Evolutionary conservation across 1,140 invertebrate genomes (phyloP).

Genomic region (Cherax quadricarinatus): DNA sequence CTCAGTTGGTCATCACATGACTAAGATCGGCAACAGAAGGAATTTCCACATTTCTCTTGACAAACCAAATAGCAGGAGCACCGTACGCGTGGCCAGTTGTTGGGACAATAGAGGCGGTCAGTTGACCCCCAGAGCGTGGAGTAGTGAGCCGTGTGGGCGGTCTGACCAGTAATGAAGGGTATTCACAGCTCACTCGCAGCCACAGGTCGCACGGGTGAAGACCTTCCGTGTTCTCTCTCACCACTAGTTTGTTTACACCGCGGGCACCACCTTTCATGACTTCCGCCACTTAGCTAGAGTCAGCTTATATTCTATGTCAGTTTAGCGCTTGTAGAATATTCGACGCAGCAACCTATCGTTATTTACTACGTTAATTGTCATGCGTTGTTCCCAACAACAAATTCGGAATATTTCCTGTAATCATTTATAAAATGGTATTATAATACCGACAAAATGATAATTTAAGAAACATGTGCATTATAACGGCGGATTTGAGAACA

Average conservation of each 20-base stretch:
- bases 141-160: slow-evolving; percentile 51
- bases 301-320: too few species aligned
- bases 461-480: too few species aligned
- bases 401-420: too few species aligned
- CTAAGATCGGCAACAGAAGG: too few species aligned
- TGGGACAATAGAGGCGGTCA: slow-evolving; percentile 51
- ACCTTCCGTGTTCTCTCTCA: slow-evolving; percentile 9
- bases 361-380: too few species aligned
- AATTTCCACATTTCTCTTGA: too few species aligned
- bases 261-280: background rate
- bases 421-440: too few species aligned
- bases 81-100: slow-evolving; percentile 45
- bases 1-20: too few species aligned
- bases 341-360: background rate
- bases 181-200: slow-evolving; percentile 16
- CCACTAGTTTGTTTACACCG: slow-evolving; percentile 18
- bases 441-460: too few species aligned
- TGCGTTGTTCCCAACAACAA: too few species aligned
- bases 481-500: too few species aligned
- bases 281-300: background rate
- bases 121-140: slow-evolving; percentile 44
- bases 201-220: slow-evolving; percentile 5
- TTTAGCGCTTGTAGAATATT: background rate
- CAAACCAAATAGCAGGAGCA: too few species aligned
- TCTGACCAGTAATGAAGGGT: slow-evolving; percentile 50